phyloP scores from a whole-genome alignment of 2,113 vertebrate species.

The Syrrhaptes paradoxus region DNA sequence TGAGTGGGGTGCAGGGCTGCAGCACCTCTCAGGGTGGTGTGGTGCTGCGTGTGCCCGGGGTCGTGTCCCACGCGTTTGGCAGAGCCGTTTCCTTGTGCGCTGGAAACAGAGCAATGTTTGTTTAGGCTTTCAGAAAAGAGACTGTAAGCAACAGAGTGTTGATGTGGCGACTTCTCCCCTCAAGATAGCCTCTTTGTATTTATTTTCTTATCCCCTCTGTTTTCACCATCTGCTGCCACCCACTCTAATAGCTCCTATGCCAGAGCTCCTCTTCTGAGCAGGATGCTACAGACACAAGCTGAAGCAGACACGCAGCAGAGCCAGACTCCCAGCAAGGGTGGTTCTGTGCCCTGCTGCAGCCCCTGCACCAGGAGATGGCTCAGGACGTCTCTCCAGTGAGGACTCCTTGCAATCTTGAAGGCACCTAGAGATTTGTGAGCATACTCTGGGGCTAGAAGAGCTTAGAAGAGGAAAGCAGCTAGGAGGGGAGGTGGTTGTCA shows the following conservation, averaged over 20 bases:
- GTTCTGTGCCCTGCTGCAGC: background rate
- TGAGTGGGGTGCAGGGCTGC: background rate
- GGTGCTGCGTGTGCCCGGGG: background rate
- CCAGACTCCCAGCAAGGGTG: background rate
- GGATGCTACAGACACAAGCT: background rate
- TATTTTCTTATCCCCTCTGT: conserved; percentile 64
- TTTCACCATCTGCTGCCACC: conserved; percentile 68
- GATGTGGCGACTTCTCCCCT: conserved; percentile 57
- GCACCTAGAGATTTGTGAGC: background rate
- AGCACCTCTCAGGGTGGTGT: background rate
- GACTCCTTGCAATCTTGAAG: background rate
- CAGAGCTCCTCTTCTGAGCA: conserved; percentile 45
- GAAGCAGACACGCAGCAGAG: background rate
- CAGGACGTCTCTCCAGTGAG: background rate
- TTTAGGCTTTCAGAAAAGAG: conserved; percentile 6
- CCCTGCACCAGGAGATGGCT: background rate
- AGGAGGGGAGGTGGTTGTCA: background rate
- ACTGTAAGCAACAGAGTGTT: conserved; percentile 58
- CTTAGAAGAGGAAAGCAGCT: background rate
- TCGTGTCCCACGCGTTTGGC: accelerated
- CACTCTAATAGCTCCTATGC: conserved; percentile 50
- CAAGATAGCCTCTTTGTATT: conserved; percentile 67
- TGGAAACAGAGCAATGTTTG: conserved; percentile 33
- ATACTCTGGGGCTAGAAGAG: background rate
- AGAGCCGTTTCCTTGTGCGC: accelerated